Conservation (phyloP, 2,797 vertebrate species). For the Microcaecilia unicolor region DNA sequence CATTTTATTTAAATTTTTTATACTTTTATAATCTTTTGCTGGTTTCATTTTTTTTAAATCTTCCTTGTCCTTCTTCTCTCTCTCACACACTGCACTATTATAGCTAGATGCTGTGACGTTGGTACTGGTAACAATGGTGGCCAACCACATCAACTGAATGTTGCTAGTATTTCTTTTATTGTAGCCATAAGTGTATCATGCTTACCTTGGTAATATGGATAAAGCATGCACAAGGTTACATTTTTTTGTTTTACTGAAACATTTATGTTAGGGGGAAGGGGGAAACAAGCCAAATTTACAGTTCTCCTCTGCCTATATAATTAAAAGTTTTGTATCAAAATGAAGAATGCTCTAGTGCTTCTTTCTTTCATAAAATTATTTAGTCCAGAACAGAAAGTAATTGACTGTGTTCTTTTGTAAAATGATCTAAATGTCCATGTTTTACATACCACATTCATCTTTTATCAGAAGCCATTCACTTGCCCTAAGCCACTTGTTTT, state of each 20-base stretch:
- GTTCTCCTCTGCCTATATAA: too few relatives aligned
- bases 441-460: too few relatives aligned
- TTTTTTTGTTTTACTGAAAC: slow-evolving; percentile 15
- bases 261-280: slow-evolving; percentile 7
- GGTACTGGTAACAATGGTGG: slow-evolving; percentile 49
- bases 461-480: too few relatives aligned
- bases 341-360: too few relatives aligned
- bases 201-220: slow-evolving; percentile 32
- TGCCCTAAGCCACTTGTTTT: too few relatives aligned
- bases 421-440: too few relatives aligned
- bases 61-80: slow-evolving; percentile 20
- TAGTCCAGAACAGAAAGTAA: too few relatives aligned
- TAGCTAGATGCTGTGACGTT: slow-evolving; percentile 55
- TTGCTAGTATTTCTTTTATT: slow-evolving; percentile 41
- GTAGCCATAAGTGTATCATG: slow-evolving; percentile 34
- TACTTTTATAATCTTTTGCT: slow-evolving; percentile 9
- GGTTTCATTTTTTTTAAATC: slow-evolving; percentile 7
- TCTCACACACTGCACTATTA: slow-evolving; percentile 33
- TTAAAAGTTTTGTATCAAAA: too few relatives aligned
- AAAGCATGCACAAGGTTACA: slow-evolving; percentile 2
- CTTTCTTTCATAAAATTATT: too few relatives aligned
- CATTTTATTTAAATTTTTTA: slow-evolving; percentile 10
- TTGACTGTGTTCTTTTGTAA: too few relatives aligned
- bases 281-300: slow-evolving; percentile 12
- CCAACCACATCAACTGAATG: slow-evolving; percentile 47